Conservation (phyloP, 2,113 vertebrate species). For the Engystomops pustulosus region DNA sequence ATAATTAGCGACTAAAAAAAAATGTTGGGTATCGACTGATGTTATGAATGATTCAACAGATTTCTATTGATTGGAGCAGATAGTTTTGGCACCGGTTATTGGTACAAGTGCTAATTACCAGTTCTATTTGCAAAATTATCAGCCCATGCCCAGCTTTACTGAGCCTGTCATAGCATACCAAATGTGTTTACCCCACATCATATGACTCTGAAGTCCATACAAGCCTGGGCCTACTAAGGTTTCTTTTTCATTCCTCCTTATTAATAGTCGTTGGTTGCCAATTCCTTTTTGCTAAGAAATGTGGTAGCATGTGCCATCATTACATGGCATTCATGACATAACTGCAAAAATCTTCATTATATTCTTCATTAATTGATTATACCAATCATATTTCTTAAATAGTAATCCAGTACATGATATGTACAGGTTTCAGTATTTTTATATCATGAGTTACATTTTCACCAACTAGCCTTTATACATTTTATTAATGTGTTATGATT, state of each 20-base stretch:
- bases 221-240: neutral
- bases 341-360: neutral
- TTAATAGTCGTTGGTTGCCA: neutral
- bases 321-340: neutral
- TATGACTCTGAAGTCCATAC: neutral
- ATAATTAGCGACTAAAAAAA: slow-evolving; percentile 7
- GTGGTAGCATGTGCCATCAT: neutral
- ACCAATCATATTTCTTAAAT: neutral
- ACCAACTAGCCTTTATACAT: neutral
- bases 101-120: slow-evolving; percentile 14
- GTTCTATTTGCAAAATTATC: neutral
- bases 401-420: neutral
- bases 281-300: neutral
- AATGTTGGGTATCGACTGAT: neutral
- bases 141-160: slow-evolving; percentile 13
- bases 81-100: slow-evolving; percentile 3
- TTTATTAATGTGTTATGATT: neutral
- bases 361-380: neutral
- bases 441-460: neutral
- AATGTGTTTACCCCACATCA: slow-evolving; percentile 15
- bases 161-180: slow-evolving; percentile 9
- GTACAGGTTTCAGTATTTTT: neutral
- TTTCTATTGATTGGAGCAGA: slow-evolving; percentile 9
- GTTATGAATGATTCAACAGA: slow-evolving; percentile 27
- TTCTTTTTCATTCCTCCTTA: neutral